Percentiles rank a stretch among this genome's conserved stretches.
Conservation (phyloP, 2,888 invertebrate genomes). For the Campopleginae sp. region DNA sequence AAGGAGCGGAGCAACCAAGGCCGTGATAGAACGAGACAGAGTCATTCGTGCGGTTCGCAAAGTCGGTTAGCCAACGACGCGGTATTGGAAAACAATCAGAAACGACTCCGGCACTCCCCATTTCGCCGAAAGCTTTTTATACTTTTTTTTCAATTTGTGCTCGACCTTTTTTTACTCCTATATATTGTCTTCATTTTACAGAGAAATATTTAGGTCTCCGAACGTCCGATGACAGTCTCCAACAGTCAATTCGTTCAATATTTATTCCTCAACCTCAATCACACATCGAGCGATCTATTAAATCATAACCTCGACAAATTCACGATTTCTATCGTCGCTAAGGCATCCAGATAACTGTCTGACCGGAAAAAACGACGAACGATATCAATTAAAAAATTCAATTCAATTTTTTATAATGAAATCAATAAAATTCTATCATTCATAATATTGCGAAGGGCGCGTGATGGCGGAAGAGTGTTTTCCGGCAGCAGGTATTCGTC, state of each 20-base stretch:
- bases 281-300: not conserved
- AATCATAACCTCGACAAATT: not conserved
- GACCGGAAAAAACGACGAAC: not conserved
- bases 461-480: not conserved
- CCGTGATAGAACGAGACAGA: not conserved
- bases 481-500: conserved; percentile 1
- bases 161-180: conserved; percentile 9
- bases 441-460: not conserved
- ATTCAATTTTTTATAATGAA: too few species aligned
- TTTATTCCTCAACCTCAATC: not conserved
- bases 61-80: conserved; percentile 50
- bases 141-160: conserved; percentile 23
- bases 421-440: too few species aligned
- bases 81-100: conserved; percentile 65
- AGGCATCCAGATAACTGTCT: not conserved
- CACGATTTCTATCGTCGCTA: not conserved
- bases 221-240: not conserved
- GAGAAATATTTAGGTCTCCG: conserved; percentile 14
- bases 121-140: conserved; percentile 29
- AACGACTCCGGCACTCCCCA: conserved; percentile 47
- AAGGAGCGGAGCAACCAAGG: not conserved
- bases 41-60: conserved; percentile 27
- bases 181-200: conserved; percentile 14
- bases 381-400: not conserved
- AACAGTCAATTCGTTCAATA: conserved; percentile 47